Percentiles rank a stretch among this genome's conserved stretches.
Evolutionary conservation across 2,113 vertebrate genomes (phyloP).

Genomic region (Cephalophus harveyi): DNA sequence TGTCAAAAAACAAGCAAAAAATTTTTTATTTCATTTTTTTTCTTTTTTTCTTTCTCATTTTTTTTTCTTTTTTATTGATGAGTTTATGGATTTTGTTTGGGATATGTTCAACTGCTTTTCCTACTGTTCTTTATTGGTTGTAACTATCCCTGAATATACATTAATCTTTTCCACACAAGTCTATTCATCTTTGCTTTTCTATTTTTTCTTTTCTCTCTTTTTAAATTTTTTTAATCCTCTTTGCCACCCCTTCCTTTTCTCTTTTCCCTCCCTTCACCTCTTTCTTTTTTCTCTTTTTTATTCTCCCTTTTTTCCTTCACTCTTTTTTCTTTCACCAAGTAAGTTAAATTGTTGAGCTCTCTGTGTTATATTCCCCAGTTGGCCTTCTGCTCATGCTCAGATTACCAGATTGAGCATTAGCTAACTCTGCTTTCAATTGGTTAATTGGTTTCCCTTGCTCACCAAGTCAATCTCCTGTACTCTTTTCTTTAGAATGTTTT

Average conservation of each 20-base stretch:
- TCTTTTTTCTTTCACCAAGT: neutral
- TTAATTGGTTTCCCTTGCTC: no score
- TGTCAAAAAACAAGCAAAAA: no score
- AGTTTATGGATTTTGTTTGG: neutral
- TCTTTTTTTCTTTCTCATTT: no score
- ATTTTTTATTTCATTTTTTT: no score
- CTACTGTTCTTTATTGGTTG: neutral
- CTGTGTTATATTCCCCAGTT: neutral
- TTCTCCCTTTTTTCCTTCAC: neutral
- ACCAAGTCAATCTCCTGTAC: no score
- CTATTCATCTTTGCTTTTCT: neutral
- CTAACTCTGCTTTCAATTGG: no score
- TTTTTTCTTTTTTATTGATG: no score
- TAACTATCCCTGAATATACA: neutral
- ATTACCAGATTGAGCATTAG: neutral
- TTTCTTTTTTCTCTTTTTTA: neutral
- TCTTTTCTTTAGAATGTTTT: no score
- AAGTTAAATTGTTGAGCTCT: neutral
- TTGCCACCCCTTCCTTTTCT: neutral
- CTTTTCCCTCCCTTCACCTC: neutral
- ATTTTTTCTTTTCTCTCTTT: neutral
- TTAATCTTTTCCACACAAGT: neutral
- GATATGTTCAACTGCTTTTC: neutral
- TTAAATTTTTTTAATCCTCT: neutral
- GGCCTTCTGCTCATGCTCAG: neutral